A percentile compares a stretch with the other conserved stretches of the same genome.
Conservation (phyloP, 2,113 vertebrate species). For the Eulemur rufifrons region DNA sequence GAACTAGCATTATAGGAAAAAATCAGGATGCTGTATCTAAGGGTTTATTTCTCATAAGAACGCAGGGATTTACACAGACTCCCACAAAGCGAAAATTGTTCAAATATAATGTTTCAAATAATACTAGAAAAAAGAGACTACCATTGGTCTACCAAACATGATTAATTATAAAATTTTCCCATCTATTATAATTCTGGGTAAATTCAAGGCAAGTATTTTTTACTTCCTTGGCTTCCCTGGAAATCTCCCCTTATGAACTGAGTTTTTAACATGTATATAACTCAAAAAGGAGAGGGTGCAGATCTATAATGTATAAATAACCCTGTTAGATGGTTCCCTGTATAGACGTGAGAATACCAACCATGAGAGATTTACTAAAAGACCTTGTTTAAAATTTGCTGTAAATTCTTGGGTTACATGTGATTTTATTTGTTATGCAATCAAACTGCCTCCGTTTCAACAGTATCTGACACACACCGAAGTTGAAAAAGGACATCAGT, state of each 20-base stretch:
- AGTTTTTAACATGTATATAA: neutral
- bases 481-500: neutral
- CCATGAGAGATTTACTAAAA: neutral
- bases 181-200: neutral
- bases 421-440: constrained; percentile 67
- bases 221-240: neutral
- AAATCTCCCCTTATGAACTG: neutral
- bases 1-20: neutral
- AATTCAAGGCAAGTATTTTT: neutral
- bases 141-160: neutral
- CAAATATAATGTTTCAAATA: neutral
- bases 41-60: neutral
- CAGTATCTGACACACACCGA: neutral
- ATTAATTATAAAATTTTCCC: constrained; percentile 1
- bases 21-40: neutral
- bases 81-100: neutral
- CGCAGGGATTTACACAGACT: neutral
- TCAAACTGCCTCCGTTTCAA: constrained; percentile 45
- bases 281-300: neutral
- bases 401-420: neutral
- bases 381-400: constrained; percentile 17
- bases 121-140: neutral
- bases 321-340: neutral
- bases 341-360: neutral
- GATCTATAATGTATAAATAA: neutral